Evolutionary conservation across 2,797 vertebrate species (phyloP), one percentile per base, ranked within the genome.

Genomic region (Acipenser ruthenus): DNA sequence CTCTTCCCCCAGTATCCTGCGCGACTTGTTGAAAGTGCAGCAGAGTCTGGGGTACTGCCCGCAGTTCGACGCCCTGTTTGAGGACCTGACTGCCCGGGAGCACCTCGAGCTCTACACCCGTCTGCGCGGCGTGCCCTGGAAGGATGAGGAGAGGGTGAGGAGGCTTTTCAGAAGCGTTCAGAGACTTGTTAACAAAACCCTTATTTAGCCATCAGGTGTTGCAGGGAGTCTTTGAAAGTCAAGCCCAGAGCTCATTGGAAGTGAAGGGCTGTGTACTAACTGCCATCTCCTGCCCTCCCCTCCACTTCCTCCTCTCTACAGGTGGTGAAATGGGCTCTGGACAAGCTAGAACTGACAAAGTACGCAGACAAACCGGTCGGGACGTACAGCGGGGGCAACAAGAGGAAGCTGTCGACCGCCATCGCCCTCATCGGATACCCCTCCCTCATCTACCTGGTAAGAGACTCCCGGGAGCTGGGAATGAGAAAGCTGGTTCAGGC

Each of bases 11-110:
- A 97, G 95, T 55, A 91, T 98, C 75, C 85, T 98, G 80, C 93
- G 89, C 84, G 95, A 98, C 71, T 90, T 95, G 65, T 82, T 96
- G 48, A 88, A 90, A 63, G 94, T 96, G 11, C 95, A 97, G 84
- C 95, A 98, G 88, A 95, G 91, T 69, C 86, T 98, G 2, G 96
- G 96, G 49, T 98, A 98, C 83, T 98, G 95, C 74, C 96, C 95
- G 1, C 95, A 98, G 77, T 98, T 98, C 0, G 96, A 98, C 0
- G 95, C 95, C 0, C 86, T 98, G 49, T 98, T 98, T 0, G 95
- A 98, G 0, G 96, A 98, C 76, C 87, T 97, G 75, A 97, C 95
- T 0, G 95, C 96, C 8, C 89, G 90, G 7, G 96, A 98, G 67
- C 96, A 98, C 70, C 83, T 98, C 74, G 88, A 97, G 81, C 90